Conservation (phyloP, 2,888 invertebrate genomes). For the Apamea monoglypha region DNA sequence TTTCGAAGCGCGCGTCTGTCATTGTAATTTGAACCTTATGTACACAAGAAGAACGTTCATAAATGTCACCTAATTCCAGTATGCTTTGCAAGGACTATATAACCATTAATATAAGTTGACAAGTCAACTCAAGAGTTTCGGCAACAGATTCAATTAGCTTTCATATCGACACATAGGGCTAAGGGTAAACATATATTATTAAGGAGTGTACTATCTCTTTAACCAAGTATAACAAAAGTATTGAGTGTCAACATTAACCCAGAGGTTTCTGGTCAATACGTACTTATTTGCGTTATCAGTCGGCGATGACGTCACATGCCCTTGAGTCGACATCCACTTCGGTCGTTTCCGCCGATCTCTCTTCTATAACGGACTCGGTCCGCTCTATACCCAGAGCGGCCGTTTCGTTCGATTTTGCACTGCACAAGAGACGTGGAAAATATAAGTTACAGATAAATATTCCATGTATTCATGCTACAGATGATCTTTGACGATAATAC, state of each 20-base stretch:
- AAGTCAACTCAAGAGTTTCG: too few species aligned
- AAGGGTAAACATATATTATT: not conserved
- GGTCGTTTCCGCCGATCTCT: conserved; percentile 62
- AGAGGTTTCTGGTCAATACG: conserved; percentile 1
- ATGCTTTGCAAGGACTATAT: not conserved
- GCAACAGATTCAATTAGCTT: conserved; percentile 4
- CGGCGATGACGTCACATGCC: conserved; percentile 73
- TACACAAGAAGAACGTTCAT: not conserved
- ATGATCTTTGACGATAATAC: not conserved
- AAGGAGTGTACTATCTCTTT: conserved; percentile 55
- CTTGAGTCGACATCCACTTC: conserved; percentile 55
- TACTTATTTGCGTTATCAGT: conserved; percentile 72
- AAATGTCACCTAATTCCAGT: not conserved
- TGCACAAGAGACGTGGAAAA: conserved; percentile 57
- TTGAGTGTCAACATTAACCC: conserved; percentile 20
- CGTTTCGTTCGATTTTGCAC: conserved; percentile 78
- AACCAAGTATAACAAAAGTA: conserved; percentile 21
- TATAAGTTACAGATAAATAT: not conserved
- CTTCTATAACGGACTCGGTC: conserved; percentile 84
- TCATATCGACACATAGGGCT: not conserved
- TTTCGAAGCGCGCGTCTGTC: not conserved
- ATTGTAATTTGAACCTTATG: not conserved
- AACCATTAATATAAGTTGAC: not conserved
- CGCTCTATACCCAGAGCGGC: conserved; percentile 80
- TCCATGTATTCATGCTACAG: not conserved